Evolutionary conservation across 2,888 invertebrate species (phyloP).

Genomic region (Gymnosoma rotundatum): DNA sequence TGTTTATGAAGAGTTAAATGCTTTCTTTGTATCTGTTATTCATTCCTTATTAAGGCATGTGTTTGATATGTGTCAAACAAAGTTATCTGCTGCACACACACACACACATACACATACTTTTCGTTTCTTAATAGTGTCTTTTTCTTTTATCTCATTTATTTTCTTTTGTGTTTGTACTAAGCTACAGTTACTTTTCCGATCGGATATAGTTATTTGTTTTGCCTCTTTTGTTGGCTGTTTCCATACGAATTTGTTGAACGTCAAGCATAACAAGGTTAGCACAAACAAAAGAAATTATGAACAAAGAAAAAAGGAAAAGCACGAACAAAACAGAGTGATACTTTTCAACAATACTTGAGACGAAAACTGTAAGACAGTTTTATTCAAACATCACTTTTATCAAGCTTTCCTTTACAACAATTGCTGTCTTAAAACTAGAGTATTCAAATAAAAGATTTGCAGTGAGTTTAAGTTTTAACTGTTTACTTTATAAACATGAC

Average conservation of each 20-base stretch:
- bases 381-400: too few species aligned
- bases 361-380: not conserved
- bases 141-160: not conserved
- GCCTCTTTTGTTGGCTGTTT: slow-evolving; percentile 7
- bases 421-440: too few species aligned
- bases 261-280: too few species aligned
- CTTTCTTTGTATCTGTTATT: too few species aligned
- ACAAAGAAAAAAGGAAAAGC: slow-evolving; percentile 43
- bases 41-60: not conserved
- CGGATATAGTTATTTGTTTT: slow-evolving; percentile 27
- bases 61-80: not conserved
- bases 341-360: slow-evolving; percentile 32
- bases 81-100: slow-evolving; percentile 33
- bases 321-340: slow-evolving; percentile 28
- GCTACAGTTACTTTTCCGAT: slow-evolving; percentile 25
- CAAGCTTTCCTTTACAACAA: too few species aligned
- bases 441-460: too few species aligned
- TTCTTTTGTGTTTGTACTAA: too few species aligned
- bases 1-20: too few species aligned
- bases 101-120: slow-evolving; percentile 33
- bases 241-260: slow-evolving; percentile 42
- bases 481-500: too few species aligned
- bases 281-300: slow-evolving; percentile 51
- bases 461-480: too few species aligned
- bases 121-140: slow-evolving; percentile 71